phyloP scores from a whole-genome alignment of 2,113 vertebrate species.

The Lota lota region DNA sequence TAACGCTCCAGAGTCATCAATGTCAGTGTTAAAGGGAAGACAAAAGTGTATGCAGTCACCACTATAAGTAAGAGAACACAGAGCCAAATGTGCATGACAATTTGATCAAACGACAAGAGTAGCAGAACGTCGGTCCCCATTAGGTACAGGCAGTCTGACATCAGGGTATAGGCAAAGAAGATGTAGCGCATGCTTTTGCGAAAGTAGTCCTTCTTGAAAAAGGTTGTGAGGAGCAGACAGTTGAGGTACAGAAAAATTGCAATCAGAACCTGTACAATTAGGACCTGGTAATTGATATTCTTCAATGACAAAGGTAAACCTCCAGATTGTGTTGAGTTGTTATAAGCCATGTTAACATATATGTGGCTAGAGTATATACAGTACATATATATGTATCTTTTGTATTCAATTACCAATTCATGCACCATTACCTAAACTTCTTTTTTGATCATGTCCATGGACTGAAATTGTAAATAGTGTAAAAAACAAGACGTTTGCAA shows the following conservation, averaged over 20 bases:
- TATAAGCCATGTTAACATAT: background rate
- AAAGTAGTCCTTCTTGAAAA: conserved; percentile 47
- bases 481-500: too few relatives aligned
- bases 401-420: too few relatives aligned
- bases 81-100: conserved; percentile 8
- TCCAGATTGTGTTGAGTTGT: background rate
- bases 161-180: conserved; percentile 45
- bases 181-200: conserved; percentile 53
- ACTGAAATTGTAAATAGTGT: too few relatives aligned
- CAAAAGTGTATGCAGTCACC: background rate
- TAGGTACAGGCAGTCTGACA: conserved; percentile 42
- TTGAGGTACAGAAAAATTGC: conserved; percentile 40
- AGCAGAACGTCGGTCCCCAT: conserved; percentile 24
- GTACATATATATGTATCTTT: background rate
- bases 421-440: too few relatives aligned
- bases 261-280: conserved; percentile 39
- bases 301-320: background rate
- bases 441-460: too few relatives aligned
- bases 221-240: conserved; percentile 25
- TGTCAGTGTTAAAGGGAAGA: conserved; percentile 49
- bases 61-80: conserved; percentile 26
- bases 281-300: background rate
- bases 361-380: background rate
- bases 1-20: conserved; percentile 61
- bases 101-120: accelerated